Evolutionary conservation across 2,113 vertebrate species (phyloP), one percentile per base, ranked within the genome.

Genomic region (Antennarius striatus): DNA sequence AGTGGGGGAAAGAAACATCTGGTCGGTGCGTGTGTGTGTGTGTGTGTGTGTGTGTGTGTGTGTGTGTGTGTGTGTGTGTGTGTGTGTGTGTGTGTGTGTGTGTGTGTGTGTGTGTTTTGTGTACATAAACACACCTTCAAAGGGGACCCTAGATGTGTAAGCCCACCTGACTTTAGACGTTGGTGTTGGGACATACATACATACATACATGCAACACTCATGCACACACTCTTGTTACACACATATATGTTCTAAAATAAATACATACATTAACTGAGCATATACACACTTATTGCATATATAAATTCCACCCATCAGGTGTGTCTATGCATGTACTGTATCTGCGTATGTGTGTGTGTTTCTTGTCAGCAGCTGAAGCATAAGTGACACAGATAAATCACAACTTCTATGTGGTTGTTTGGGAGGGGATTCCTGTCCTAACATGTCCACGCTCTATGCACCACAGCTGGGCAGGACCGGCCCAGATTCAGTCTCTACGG

Each of bases 61-160:
- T 72, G 47, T 58, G 52, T 64, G 67, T 68, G 68, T 60, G 67
- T 68, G 68, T 60, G n/a, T n/a, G n/a, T n/a, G n/a, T n/a, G n/a
- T n/a, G n/a, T n/a, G n/a, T n/a, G n/a, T n/a, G n/a, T n/a, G 58
- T 73, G 72, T 71, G 59, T 81, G 82, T 75, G 75, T 68, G 68
- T 60, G 71, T 73, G 63, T 79, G 61, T 67, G 69, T 75, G 55
- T 81, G 55, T 71, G 50, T 64, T 72, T 52, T 56, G 63, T 73
- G 67, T 63, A 71, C 72, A 83, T 76, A 68, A 70, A 75, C 77
- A 75, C 77, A 86, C 73, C 79, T 88, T 90, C 87, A 90, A 90
- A 90, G 84, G 30, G 66, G 68, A 79, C 63, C 76, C 65, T 84
- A 61, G 82, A 79, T 77, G 71, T 71, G 63, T 73, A 32, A 70